Evolutionary conservation across 2,113 vertebrate species (phyloP).

Genomic region (Lampris incognitus): DNA sequence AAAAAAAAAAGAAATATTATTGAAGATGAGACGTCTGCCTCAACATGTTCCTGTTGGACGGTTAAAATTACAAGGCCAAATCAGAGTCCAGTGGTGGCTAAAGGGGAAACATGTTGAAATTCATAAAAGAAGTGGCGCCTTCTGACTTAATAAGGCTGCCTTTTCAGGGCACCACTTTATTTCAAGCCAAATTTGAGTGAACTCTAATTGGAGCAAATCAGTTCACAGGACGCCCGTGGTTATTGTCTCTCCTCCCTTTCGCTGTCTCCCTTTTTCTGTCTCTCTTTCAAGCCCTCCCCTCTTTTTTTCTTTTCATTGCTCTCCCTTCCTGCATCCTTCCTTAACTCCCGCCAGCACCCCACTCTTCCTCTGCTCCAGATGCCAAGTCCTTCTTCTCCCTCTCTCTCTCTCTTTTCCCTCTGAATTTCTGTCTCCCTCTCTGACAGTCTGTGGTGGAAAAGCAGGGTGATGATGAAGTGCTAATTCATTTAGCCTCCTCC

Average conservation of each 20-base stretch:
- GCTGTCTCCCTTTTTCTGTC: not conserved
- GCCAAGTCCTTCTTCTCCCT: conserved; percentile 13
- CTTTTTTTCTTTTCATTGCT: not conserved
- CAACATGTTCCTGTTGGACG: not conserved
- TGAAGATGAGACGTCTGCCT: not conserved
- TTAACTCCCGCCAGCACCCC: not conserved
- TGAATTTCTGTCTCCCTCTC: conserved; percentile 23
- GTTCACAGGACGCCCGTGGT: conserved; percentile 8
- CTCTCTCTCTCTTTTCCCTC: conserved; percentile 15
- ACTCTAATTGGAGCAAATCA: conserved; percentile 8
- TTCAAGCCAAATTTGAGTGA: not conserved
- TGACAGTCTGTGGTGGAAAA: conserved; percentile 54
- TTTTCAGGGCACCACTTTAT: not conserved
- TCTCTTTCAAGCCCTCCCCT: not conserved
- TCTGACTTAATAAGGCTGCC: conserved; percentile 2
- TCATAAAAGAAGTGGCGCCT: conserved; percentile 1
- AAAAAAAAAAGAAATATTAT: not conserved
- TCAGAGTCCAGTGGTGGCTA: conserved; percentile 13
- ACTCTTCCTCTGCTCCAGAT: conserved; percentile 8
- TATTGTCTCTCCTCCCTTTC: not conserved
- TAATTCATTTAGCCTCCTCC: conserved; percentile 68
- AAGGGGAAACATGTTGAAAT: not conserved
- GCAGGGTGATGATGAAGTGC: conserved; percentile 60
- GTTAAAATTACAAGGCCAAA: conserved; percentile 2
- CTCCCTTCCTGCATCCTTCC: not conserved